Conservation (phyloP, 64 coral and sea anemone species). For the Acropora yongei region DNA sequence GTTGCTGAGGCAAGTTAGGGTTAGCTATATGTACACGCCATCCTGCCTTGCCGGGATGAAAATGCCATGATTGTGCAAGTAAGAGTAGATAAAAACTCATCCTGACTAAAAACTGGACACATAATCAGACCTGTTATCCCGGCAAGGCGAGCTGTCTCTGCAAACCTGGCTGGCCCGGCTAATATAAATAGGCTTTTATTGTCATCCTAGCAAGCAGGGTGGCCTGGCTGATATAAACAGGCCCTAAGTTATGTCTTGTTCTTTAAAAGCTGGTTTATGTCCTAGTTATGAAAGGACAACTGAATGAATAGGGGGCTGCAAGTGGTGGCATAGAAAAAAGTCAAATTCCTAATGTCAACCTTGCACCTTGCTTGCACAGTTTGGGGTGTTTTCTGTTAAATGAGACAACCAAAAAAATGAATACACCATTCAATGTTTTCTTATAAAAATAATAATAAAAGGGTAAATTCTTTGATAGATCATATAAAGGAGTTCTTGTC, state of each 20-base stretch:
- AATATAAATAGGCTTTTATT: slow-evolving; percentile 20
- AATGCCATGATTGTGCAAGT: slow-evolving; percentile 28
- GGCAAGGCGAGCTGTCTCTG: slow-evolving; percentile 12
- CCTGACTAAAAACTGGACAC: background rate
- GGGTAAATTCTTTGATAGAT: slow-evolving; percentile 17
- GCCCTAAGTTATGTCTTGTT: background rate
- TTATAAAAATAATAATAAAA: slow-evolving; percentile 27
- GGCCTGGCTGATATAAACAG: slow-evolving; percentile 28
- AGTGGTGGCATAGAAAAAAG: slow-evolving; percentile 22
- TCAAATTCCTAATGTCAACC: slow-evolving; percentile 9
- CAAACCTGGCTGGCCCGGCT: slow-evolving; percentile 24
- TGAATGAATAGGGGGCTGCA: slow-evolving; percentile 17
- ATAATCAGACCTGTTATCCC: slow-evolving; percentile 2
- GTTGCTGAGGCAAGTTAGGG: background rate
- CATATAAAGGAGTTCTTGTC: background rate
- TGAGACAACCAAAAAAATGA: slow-evolving; percentile 8
- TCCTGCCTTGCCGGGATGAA: slow-evolving; percentile 16
- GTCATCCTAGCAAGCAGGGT: slow-evolving; percentile 20
- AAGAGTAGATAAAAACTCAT: slow-evolving; percentile 34
- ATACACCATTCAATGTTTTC: slow-evolving; percentile 32
- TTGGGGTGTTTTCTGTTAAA: slow-evolving; percentile 19
- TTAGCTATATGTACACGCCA: slow-evolving; percentile 8
- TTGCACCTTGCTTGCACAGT: slow-evolving; percentile 20
- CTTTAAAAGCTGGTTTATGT: slow-evolving; percentile 12
- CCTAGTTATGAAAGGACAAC: slow-evolving; percentile 12